These are phyloP conservation scores for Ellobium chinense DNA, from an alignment of 2,888 invertebrate genomes.

Conservation along the genomic window DNA sequence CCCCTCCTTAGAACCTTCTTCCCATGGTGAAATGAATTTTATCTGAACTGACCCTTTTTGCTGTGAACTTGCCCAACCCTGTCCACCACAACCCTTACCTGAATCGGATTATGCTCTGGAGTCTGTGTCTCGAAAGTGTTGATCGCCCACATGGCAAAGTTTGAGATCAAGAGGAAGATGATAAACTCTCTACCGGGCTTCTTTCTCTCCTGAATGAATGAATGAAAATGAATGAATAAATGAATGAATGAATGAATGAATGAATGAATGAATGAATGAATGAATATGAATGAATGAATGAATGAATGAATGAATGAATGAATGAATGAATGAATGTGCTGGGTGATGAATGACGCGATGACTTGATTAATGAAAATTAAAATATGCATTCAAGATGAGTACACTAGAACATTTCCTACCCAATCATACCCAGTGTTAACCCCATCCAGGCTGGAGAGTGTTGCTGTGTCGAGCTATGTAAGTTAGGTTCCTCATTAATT, in stretches of 20 bases:
- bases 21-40: too few species aligned
- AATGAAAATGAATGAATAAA: background rate
- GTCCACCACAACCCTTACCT: conserved; percentile 80
- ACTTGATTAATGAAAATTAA: too few species aligned
- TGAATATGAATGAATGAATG: background rate
- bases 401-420: too few species aligned
- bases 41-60: too few species aligned
- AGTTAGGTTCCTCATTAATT: too few species aligned
- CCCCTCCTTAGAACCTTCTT: too few species aligned
- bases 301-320: background rate
- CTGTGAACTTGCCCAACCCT: too few species aligned
- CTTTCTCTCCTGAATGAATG: conserved; percentile 87
- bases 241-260: conserved; percentile 24
- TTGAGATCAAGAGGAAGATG: conserved; percentile 95
- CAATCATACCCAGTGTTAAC: too few species aligned
- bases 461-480: too few species aligned
- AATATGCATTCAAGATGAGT: too few species aligned
- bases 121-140: conserved; percentile 97
- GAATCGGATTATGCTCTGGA: conserved; percentile 94
- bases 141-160: conserved; percentile 97
- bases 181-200: conserved; percentile 97
- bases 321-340: background rate
- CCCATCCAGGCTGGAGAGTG: too few species aligned
- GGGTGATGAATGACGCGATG: background rate
- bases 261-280: conserved; percentile 15